Evolutionary conservation across 2,888 invertebrate genomes (phyloP).

Genomic region (Troilus luridus): DNA sequence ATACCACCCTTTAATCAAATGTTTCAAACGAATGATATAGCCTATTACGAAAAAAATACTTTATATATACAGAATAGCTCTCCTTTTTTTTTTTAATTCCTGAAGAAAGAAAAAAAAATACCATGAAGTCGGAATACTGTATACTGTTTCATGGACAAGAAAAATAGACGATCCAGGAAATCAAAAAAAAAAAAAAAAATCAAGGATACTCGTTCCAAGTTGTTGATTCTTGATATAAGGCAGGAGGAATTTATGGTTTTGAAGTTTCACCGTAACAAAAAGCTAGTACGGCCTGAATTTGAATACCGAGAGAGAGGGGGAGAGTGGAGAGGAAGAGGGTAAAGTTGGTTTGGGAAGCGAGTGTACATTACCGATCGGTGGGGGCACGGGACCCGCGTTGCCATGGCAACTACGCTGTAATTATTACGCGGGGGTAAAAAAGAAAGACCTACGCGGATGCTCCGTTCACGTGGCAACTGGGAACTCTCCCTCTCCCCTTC

Average conservation of each 20-base stretch:
- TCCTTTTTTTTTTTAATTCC: too few species aligned
- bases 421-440: conserved; percentile 67
- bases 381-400: conserved; percentile 64
- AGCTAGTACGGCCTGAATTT: conserved; percentile 41
- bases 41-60: too few species aligned
- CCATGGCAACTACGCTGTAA: conserved; percentile 67
- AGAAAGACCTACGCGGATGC: conserved; percentile 62
- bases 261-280: conserved; percentile 3
- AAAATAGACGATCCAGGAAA: too few species aligned
- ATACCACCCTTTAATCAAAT: too few species aligned
- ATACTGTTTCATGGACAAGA: too few species aligned
- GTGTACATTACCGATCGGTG: conserved; percentile 67
- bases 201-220: neutral
- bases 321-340: conserved; percentile 67
- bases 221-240: neutral
- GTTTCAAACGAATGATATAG: too few species aligned
- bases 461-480: conserved; percentile 51
- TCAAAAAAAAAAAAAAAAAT: neutral
- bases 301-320: conserved; percentile 66
- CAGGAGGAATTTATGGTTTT: neutral
- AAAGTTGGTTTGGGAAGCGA: conserved; percentile 64
- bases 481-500: conserved; percentile 39
- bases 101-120: too few species aligned
- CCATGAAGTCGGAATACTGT: too few species aligned
- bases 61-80: too few species aligned